Conservation (phyloP, 2,113 vertebrate species). For the Geococcyx californianus region DNA sequence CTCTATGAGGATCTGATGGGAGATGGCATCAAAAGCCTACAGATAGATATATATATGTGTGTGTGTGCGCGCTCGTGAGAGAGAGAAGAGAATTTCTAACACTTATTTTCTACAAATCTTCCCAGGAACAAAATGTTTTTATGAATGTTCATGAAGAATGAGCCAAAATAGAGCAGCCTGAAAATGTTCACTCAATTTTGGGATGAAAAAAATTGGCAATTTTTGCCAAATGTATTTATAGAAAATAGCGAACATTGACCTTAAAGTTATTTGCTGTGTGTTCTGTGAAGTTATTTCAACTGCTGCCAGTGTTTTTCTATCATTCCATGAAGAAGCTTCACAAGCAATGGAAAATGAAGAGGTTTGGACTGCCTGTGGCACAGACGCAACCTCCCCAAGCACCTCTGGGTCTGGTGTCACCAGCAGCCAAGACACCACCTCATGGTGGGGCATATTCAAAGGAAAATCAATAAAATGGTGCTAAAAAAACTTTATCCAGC, state of each 20-base stretch:
- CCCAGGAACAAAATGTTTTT: slow-evolving; percentile 53
- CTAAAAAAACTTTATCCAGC: neutral
- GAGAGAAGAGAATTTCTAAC: neutral
- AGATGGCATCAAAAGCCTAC: neutral
- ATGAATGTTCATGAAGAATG: slow-evolving; percentile 20
- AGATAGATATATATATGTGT: neutral
- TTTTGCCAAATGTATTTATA: neutral
- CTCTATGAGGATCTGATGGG: neutral
- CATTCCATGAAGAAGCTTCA: neutral
- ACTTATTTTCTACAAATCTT: slow-evolving; percentile 17
- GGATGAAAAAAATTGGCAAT: neutral
- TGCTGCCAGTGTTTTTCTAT: neutral
- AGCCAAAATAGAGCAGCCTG: slow-evolving; percentile 37
- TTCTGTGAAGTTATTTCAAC: neutral
- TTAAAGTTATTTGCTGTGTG: neutral
- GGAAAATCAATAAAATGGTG: neutral
- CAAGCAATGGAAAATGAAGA: neutral
- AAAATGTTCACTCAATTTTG: neutral
- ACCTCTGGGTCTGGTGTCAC: neutral
- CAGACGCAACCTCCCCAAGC: neutral
- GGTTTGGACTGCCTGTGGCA: neutral
- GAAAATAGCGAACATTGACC: neutral
- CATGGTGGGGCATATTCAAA: neutral
- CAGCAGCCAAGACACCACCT: rapidly evolving
- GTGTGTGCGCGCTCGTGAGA: neutral